Evolutionary conservation across 1,140 invertebrate species (phyloP), one percentile per base, ranked within the genome.

Genomic region (Phymastichus coffea): DNA sequence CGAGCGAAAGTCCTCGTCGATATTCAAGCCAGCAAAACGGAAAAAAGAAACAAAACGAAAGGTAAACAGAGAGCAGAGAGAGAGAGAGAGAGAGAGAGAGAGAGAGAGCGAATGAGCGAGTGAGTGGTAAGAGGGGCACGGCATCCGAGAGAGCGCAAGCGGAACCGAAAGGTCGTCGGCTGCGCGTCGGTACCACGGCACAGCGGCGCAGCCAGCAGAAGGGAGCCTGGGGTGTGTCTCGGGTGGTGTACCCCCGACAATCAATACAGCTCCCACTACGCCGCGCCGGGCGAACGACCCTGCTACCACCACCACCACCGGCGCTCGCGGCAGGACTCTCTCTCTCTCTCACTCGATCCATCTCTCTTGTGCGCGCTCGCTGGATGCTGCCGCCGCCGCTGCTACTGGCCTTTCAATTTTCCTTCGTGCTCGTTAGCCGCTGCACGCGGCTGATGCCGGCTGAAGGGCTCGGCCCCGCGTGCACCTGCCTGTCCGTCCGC

Each of bases 281-380:
- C 6, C 15, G 7, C 19, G 26, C 30, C 10, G 33, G 22, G 54
- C 20, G n/a, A 25, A 10, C n/a, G 17, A 19, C 20, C 17, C 15
- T 28, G 14, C 19, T 38, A 22, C 14, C 40, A 30, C 14, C 38
- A 23, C 1, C 49, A 37, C 23, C 48, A 4, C 33, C 3, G 30
- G 14, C 44, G 17, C 19, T 26, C 22, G 7, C 28, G 14, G 12
- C 20, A 8, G 20, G 28, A 40, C 17, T n/a, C n/a, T n/a, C n/a
- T n/a, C n/a, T n/a, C n/a, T n/a, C n/a, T n/a, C n/a, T n/a, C n/a
- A n/a, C n/a, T n/a, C n/a, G n/a, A n/a, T n/a, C n/a, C n/a, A n/a
- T n/a, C n/a, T n/a, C n/a, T n/a, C n/a, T n/a, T n/a, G n/a, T 58
- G 52, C 64, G 58, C 47, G 53, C 52, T 52, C 55, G 26, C 59